Conservation (phyloP, 2,113 vertebrate genomes). For the Peromyscus californicus region DNA sequence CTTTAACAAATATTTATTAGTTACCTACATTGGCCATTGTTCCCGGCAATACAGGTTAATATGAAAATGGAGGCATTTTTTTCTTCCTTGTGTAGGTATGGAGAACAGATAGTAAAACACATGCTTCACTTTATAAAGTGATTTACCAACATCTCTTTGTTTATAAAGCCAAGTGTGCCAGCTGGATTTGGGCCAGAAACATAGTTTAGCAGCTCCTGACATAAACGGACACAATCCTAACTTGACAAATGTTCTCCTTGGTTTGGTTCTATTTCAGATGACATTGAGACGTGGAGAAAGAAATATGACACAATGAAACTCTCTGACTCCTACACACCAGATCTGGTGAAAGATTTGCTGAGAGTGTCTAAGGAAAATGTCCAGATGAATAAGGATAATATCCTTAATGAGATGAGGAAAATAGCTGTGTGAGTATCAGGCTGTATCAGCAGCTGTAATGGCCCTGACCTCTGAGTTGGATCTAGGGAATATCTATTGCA, state of each 20-base stretch:
- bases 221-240: neutral
- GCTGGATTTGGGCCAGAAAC: neutral
- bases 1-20: neutral
- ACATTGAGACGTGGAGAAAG: neutral
- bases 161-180: neutral
- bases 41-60: neutral
- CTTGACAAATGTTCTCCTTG: neutral
- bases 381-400: neutral
- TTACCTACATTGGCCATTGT: neutral
- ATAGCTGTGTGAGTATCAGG: neutral
- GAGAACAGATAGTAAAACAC: neutral
- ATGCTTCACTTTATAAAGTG: neutral
- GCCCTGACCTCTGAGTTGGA: neutral
- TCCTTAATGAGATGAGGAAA: neutral
- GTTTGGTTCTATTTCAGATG: neutral
- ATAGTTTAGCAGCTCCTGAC: neutral
- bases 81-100: neutral
- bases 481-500: neutral
- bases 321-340: neutral
- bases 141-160: neutral
- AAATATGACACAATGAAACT: neutral
- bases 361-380: constrained; percentile 35
- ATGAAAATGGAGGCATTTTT: neutral
- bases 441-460: neutral
- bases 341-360: neutral